Base-by-base conservation (phyloP, 2,888 invertebrate species). In the Agrochola litura region DNA sequence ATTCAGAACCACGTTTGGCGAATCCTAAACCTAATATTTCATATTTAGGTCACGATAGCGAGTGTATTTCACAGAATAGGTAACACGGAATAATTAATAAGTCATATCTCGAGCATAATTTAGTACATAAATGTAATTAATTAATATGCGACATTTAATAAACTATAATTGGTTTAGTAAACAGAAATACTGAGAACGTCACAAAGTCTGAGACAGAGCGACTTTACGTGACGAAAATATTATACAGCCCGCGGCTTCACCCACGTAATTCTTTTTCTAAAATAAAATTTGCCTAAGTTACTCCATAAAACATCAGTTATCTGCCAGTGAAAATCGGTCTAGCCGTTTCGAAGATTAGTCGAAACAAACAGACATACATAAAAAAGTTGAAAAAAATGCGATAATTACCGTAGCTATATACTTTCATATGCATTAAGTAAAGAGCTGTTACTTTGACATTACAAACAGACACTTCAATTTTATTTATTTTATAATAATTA, bases 1-100 rank as follows among this genome's bases (percentile, higher is more conserved):
- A 84, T 84, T 82, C 84, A 67, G 72, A 74, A 85, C 63, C 83
- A 84, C 86, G 72, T 79, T 85, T 74, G 71, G 82, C 58, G 56
- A 54, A 81, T 85, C 64, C 82, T 66, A 65, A 65, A 72, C 37
- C 64, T 58, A 73, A 79, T 74, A 75, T 70, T 79, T 75, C 61
- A 82, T 84, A 85, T 73, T 85, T 75, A 49, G 63, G 77, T 77
- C 58, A 77, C 41, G 25, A 69, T 72, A 43, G 43, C 22, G 41
- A 69, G 58, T 60, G 69, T 76, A 73, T 77, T 81, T 77, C 61
- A 67, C 25, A 58, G 19, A 70, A 84, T 66, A 78, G 82, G 64
- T 58, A 68, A 80, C 60, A 61, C n/a, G 19, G 37, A 60, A 76
- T 84, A 69, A 84, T 77, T 81, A 63, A 41, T n/a, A 19, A 30